Evolutionary conservation across 2,888 invertebrate genomes (phyloP), one percentile per base, ranked within the genome.

Genomic region (Phengaris alcon): DNA sequence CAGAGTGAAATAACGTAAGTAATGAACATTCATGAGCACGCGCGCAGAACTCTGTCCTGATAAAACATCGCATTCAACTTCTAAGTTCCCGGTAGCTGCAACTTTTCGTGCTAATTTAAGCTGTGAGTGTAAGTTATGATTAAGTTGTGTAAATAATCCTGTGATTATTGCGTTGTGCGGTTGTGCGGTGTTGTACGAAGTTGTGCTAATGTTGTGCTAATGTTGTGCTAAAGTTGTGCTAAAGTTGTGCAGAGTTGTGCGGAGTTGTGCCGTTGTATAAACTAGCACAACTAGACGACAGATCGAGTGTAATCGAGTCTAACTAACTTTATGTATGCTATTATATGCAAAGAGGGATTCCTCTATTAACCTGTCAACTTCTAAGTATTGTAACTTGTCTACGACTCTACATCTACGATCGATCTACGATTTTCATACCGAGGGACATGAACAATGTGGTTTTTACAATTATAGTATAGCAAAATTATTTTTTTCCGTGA

Each of bases 101-200:
- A 48, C 48, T 22, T 59, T 64, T 12, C 13, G 6, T 35, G 64
- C 64, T 64, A 64, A 12, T 64, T 5, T 59, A 12, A 44, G 35
- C 64, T 35, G 35, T 0, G 35, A 35, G 64, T 35, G 35, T 0
- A 12, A 35, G 64, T 64, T 64, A 64, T 64, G 35, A 64, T 64
- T 64, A 64, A 64, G 35, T 64, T 64, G 12, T 64, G 13, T 64
- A 44, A 22, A n/a, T 55, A n/a, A 64, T 64, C 35, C 64, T 44
- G 64, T 64, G 64, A 35, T 64, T 64, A 64, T 64, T 64, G 35
- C 64, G 64, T 64, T 64, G 64, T 64, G 64, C 35, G 22, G 59
- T 64, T 64, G 64, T 44, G 35, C 35, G 13, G 1, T 35, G 12
- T 12, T 64, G 64, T 64, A 15, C 35, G 10, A 4, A 52, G 52